phyloP scores from a whole-genome alignment of 23 tunicate genomes.

The Halocynthia roretzi region DNA sequence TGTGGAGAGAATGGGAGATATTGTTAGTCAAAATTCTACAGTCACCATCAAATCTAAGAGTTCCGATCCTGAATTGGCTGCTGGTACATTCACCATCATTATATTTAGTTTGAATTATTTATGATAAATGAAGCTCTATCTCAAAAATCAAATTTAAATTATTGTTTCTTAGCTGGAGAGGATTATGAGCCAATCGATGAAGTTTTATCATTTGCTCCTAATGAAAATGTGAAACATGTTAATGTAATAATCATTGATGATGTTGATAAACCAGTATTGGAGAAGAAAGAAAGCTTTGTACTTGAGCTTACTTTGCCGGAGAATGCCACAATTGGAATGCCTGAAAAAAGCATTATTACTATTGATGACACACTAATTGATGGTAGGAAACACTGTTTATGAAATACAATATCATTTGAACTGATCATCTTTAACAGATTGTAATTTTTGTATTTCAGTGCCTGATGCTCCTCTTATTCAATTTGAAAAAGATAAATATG shows the following conservation, averaged over 20 bases:
- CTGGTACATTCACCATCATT: too few species aligned
- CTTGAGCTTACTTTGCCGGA: neutral
- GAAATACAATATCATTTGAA: neutral
- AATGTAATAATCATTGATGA: constrained; percentile 3
- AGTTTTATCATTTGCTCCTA: neutral
- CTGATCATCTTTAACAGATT: constrained; percentile 1
- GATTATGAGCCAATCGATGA: constrained; percentile 4
- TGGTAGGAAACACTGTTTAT: neutral
- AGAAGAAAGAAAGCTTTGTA: neutral
- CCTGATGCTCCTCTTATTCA: neutral
- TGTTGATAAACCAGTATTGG: neutral
- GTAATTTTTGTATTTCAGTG: neutral
- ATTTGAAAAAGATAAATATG: too few species aligned
- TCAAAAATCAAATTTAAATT: neutral
- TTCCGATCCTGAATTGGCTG: too few species aligned
- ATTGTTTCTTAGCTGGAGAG: neutral
- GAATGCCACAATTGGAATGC: neutral
- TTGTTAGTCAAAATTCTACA: too few species aligned
- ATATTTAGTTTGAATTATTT: too few species aligned
- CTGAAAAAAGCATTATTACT: neutral
- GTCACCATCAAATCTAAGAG: too few species aligned
- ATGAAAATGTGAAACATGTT: neutral
- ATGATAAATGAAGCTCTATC: too few species aligned
- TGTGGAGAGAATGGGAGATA: too few species aligned
- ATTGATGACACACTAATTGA: constrained; percentile 2